These are phyloP conservation scores for Pao palembangensis DNA, from an alignment of 2,113 vertebrate species.

Conservation along the genomic window DNA sequence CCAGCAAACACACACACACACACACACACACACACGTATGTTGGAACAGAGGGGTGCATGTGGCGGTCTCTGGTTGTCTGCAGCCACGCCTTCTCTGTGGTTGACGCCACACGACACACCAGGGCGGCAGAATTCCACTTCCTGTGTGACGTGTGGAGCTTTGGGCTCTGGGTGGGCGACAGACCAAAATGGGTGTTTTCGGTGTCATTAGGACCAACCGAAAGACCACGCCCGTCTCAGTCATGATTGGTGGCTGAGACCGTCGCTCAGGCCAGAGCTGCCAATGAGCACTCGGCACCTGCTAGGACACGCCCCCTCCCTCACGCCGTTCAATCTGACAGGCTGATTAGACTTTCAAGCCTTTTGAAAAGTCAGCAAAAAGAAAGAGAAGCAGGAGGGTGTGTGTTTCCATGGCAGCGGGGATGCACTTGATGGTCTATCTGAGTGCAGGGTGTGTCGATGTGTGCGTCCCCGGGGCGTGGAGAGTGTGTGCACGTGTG, in stretches of 20 bases:
- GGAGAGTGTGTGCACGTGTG: constrained; percentile 92
- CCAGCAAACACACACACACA: constrained; percentile 12
- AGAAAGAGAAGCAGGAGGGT: constrained; percentile 25
- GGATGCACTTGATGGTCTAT: constrained; percentile 31
- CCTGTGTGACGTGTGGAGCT: constrained; percentile 76
- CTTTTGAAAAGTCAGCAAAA: constrained; percentile 7
- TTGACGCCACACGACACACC: constrained; percentile 99
- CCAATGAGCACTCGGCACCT: constrained; percentile 36
- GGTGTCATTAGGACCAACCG: too few relatives aligned
- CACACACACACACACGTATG: constrained; percentile 5
- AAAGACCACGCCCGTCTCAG: constrained; percentile 43
- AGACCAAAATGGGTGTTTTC: constrained; percentile 9
- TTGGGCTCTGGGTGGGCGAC: constrained; percentile 65
- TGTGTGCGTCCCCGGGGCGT: constrained; percentile 99
- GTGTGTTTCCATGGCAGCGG: constrained; percentile 51
- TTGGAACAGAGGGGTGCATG: constrained; percentile 73
- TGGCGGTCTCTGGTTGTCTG: constrained; percentile 94
- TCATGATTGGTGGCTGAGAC: constrained; percentile 57
- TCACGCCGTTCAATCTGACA: constrained; percentile 1
- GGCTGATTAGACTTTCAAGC: background rate
- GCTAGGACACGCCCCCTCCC: constrained; percentile 39
- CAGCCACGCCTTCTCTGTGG: constrained; percentile 98
- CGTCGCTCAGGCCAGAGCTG: constrained; percentile 61
- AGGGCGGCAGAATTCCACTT: constrained; percentile 73
- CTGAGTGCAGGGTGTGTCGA: constrained; percentile 75